phyloP scores from a whole-genome alignment of 2,888 invertebrate species.

The Boloria euphrosyne region DNA sequence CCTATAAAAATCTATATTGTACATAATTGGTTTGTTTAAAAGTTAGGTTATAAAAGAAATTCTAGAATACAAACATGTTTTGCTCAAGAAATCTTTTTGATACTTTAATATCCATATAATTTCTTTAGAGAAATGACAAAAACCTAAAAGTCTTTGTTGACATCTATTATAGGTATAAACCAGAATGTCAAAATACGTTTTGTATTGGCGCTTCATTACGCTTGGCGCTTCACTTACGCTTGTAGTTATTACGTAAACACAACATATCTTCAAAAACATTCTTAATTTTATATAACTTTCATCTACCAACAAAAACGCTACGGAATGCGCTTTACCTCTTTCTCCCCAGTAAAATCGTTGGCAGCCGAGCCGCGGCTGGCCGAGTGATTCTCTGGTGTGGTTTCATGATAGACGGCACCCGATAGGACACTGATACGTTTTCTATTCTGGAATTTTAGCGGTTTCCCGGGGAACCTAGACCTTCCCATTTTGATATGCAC shows the following conservation, averaged over 20 bases:
- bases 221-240: slow-evolving; percentile 59
- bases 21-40: slow-evolving; percentile 32
- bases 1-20: slow-evolving; percentile 12
- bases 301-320: slow-evolving; percentile 46
- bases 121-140: not conserved
- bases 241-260: slow-evolving; percentile 77
- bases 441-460: slow-evolving; percentile 92
- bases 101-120: not conserved
- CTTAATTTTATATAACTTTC: slow-evolving; percentile 49
- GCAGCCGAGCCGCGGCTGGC: slow-evolving; percentile 70
- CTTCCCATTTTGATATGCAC: slow-evolving; percentile 87
- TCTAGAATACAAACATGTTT: slow-evolving; percentile 11
- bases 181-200: slow-evolving; percentile 66
- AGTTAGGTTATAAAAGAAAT: slow-evolving; percentile 44
- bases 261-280: slow-evolving; percentile 57
- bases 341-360: slow-evolving; percentile 77
- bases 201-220: slow-evolving; percentile 45
- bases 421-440: slow-evolving; percentile 92
- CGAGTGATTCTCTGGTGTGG: slow-evolving; percentile 71
- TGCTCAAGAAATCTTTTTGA: not conserved
- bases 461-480: slow-evolving; percentile 94
- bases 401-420: slow-evolving; percentile 81
- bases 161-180: slow-evolving; percentile 54
- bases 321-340: slow-evolving; percentile 71
- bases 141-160: slow-evolving; percentile 57